A percentile compares a stretch with the other conserved stretches of the same genome.
These are phyloP conservation scores for Hippoglossus hippoglossus DNA, from an alignment of 2,797 vertebrate species.

Conservation along the genomic window DNA sequence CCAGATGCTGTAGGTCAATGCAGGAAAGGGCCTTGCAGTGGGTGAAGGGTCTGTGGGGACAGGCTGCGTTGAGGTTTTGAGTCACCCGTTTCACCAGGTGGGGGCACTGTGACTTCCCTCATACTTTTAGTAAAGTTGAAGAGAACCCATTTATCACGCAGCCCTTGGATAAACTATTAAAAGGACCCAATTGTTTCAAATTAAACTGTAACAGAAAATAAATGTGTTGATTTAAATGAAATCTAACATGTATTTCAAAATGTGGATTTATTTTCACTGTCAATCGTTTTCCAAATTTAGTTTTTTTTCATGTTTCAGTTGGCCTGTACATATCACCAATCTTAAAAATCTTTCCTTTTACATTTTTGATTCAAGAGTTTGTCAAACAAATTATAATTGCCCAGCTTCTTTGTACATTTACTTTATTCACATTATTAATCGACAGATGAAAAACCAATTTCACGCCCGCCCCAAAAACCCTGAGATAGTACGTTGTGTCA, in stretches of 20 bases:
- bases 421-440: not conserved
- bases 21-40: not conserved
- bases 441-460: not conserved
- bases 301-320: not conserved
- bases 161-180: conserved; percentile 2
- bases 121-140: not conserved
- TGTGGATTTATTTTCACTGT: not conserved
- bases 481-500: not conserved
- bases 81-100: conserved; percentile 33
- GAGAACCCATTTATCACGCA: not conserved
- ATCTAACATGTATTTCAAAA: not conserved
- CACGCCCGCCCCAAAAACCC: not conserved
- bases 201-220: not conserved
- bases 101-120: conserved; percentile 18
- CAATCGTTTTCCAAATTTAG: too few species aligned
- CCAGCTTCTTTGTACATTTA: not conserved
- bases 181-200: not conserved
- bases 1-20: not conserved
- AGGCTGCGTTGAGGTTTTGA: conserved; percentile 5
- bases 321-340: too few species aligned
- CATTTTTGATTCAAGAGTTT: not conserved
- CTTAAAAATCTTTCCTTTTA: too few species aligned
- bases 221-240: not conserved
- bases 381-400: not conserved
- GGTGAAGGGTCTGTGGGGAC: not conserved